Conservation (phyloP, 2,797 vertebrate genomes). For the Leptatherina wallacei region DNA sequence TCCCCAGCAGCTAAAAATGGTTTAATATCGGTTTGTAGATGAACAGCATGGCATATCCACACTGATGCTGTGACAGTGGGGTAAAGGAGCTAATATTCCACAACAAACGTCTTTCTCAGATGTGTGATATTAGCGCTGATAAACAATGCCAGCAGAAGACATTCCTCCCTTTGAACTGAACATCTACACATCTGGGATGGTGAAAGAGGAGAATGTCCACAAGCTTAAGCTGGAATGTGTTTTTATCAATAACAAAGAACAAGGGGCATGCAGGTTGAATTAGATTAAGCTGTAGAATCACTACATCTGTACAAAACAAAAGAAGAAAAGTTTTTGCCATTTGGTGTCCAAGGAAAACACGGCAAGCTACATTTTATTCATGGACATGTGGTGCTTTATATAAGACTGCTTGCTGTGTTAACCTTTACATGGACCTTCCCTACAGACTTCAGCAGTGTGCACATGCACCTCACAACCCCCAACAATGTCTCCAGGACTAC, state of each 20-base stretch:
- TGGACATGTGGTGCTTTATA: conserved; percentile 71
- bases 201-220: conserved; percentile 21
- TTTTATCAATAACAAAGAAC: conserved; percentile 40
- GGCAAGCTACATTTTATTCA: conserved; percentile 66
- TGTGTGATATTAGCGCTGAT: conserved; percentile 24
- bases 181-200: conserved; percentile 52
- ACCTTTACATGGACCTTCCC: conserved; percentile 59
- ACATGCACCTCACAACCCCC: conserved; percentile 36
- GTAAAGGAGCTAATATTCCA: conserved; percentile 35
- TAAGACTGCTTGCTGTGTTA: conserved; percentile 69
- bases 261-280: conserved; percentile 28
- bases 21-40: neutral
- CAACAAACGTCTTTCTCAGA: conserved; percentile 1
- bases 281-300: conserved; percentile 14
- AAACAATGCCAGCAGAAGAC: conserved; percentile 35
- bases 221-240: conserved; percentile 28
- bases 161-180: conserved; percentile 53
- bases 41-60: neutral
- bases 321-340: conserved; percentile 21
- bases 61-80: conserved; percentile 1
- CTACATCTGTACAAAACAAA: conserved; percentile 9
- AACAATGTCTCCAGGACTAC: conserved; percentile 59
- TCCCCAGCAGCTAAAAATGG: neutral
- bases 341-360: conserved; percentile 67
- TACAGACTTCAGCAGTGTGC: conserved; percentile 49